Evolutionary conservation across 2,113 vertebrate species (phyloP), one percentile per base, ranked within the genome.

Genomic region (Cercocebus atys): DNA sequence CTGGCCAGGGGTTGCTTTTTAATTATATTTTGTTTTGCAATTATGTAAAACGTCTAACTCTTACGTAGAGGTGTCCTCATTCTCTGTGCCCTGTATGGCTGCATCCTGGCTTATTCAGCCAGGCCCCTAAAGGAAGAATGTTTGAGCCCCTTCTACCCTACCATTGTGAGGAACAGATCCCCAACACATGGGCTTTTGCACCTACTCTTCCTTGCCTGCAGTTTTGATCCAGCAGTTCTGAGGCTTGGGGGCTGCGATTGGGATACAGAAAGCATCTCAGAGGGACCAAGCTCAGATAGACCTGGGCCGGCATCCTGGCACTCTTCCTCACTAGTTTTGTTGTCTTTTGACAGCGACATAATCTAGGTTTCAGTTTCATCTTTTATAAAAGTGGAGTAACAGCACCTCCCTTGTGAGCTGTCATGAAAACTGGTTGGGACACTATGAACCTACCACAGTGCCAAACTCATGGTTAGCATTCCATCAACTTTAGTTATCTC

Each of bases 371-470:
- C 35, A 3, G 18, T 79, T 70, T 85, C 27, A 4, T 59, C 35
- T 40, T 64, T 17, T 25, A 6, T 27, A 1, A 47, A 47, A 47
- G 50, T 9, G 64, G 2, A 40, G 5, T 11, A 23, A 1, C 0
- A 10, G 43, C 73, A 11, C 22, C 8, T 50, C 30, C 17, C 5
- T 7, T 2, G 4, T 1, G 50, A n/a, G 16, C 92, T 30, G 50
- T 16, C 75, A 11, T 2, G 5, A 70, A 35, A 59, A 25, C 6
- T 1, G 2, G 32, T n/a, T 10, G 50, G 23, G 16, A 73, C 5
- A 5, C 2, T 40, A 0, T 2, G 25, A 0, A 6, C 32, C 2
- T 8, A 2, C n/a, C 18, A 1, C 5, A 1, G 13, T 0, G 0
- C 7, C n/a, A 25, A 5, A 12, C 38, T 59, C 40, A 4, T 8